phyloP scores from a whole-genome alignment of 2,888 invertebrate species.

The Nomada flava region DNA sequence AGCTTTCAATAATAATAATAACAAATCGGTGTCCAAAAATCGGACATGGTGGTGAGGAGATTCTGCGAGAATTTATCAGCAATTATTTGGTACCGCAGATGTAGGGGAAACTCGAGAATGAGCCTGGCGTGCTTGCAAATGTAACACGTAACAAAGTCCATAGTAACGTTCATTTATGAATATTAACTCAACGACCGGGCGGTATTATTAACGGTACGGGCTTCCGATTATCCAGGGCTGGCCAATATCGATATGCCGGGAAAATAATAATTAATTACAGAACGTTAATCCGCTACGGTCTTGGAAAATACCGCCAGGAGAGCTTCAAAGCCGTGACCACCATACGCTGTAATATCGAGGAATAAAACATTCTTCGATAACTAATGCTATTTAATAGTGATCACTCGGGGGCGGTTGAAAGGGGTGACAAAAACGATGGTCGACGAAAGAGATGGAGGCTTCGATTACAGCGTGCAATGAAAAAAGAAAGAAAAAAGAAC shows the following conservation, averaged over 20 bases:
- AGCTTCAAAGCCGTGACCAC: background rate
- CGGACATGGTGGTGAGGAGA: too few relatives aligned
- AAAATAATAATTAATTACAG: conserved; percentile 58
- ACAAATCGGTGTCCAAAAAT: too few relatives aligned
- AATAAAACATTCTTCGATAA: background rate
- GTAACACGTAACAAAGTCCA: conserved; percentile 42
- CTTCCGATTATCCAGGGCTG: conserved; percentile 52
- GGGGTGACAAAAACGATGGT: too few relatives aligned
- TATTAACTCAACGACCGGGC: conserved; percentile 61
- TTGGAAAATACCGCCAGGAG: conserved; percentile 37
- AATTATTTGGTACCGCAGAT: too few relatives aligned
- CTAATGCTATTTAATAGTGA: too few relatives aligned
- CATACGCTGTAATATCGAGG: background rate
- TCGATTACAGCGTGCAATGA: background rate
- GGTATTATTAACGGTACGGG: conserved; percentile 51
- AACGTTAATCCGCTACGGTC: conserved; percentile 49
- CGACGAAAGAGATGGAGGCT: background rate
- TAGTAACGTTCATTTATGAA: conserved; percentile 61
- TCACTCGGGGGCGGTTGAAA: too few relatives aligned
- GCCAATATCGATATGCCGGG: conserved; percentile 52
- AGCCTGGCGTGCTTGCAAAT: background rate
- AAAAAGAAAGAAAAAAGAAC: background rate
- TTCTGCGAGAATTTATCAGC: too few relatives aligned
- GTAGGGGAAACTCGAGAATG: background rate
- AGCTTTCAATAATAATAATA: too few relatives aligned